A percentile compares a stretch with the other conserved stretches of the same genome.
Evolutionary conservation across 2,113 vertebrate species (phyloP).

Genomic region (Ramphastos sulfuratus): DNA sequence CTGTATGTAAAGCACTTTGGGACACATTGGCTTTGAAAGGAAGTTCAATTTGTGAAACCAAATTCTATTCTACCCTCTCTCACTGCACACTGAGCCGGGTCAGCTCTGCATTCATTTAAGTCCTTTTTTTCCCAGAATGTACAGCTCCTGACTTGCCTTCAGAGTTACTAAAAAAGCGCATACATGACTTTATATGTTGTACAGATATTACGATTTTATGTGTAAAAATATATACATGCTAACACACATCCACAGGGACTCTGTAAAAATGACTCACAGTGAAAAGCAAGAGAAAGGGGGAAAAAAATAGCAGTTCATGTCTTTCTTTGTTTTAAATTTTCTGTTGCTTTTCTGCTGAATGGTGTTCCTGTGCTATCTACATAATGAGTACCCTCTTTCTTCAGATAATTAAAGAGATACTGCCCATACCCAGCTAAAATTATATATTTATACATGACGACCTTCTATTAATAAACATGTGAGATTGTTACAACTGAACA

Average conservation of each 20-base stretch:
- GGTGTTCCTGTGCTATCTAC: conserved; percentile 39
- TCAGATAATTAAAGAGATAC: conserved; percentile 63
- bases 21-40: conserved; percentile 51
- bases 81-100: conserved; percentile 21
- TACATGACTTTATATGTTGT: conserved; percentile 10
- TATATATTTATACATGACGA: conserved; percentile 45
- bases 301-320: background rate
- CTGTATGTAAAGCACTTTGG: conserved; percentile 65
- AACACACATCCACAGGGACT: background rate
- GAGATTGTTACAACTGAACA: conserved; percentile 37
- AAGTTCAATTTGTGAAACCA: conserved; percentile 64
- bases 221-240: background rate
- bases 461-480: conserved; percentile 61
- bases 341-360: conserved; percentile 38
- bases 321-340: conserved; percentile 28
- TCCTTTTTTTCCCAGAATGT: background rate
- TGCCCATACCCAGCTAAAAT: conserved; percentile 42
- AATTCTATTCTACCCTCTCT: conserved; percentile 51
- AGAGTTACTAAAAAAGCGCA: background rate
- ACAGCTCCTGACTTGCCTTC: background rate
- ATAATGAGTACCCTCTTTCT: conserved; percentile 59
- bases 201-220: background rate
- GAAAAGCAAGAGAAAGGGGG: background rate
- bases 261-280: conserved; percentile 35
- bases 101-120: background rate